Evolutionary conservation across 2,888 invertebrate species (phyloP).

Genomic region (Heliconius erato): DNA sequence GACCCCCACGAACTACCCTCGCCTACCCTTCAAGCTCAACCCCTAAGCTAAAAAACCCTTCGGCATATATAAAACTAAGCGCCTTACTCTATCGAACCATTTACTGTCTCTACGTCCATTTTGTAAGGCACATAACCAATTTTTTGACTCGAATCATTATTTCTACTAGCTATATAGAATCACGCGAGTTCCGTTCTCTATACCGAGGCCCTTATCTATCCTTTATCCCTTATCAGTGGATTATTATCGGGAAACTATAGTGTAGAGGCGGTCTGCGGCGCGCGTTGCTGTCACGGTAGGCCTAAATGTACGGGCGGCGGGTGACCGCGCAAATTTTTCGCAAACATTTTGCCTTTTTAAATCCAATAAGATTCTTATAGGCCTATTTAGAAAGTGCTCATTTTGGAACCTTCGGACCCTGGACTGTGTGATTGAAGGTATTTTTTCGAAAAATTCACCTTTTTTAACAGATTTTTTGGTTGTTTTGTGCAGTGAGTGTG

Average conservation of each 20-base stretch:
- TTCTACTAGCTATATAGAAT: constrained; percentile 29
- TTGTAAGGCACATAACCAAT: background rate
- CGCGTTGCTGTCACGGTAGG: constrained; percentile 62
- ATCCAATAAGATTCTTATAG: constrained; percentile 83
- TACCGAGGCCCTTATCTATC: constrained; percentile 65
- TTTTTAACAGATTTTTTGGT: constrained; percentile 40
- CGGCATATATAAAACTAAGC: constrained; percentile 9
- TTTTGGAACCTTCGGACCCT: constrained; percentile 57
- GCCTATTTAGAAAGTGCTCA: constrained; percentile 73
- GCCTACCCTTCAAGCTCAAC: constrained; percentile 34
- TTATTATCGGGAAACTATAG: constrained; percentile 48
- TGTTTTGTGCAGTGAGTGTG: constrained; percentile 51
- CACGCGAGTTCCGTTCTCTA: constrained; percentile 14
- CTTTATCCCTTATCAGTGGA: constrained; percentile 57
- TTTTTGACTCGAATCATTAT: constrained; percentile 1
- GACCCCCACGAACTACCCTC: constrained; percentile 44
- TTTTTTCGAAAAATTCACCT: constrained; percentile 59
- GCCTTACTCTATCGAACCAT: background rate
- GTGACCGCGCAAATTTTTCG: constrained; percentile 74
- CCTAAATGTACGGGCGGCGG: constrained; percentile 72
- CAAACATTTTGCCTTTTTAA: constrained; percentile 63
- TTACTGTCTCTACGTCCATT: background rate
- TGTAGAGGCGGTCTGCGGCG: constrained; percentile 48
- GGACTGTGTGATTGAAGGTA: constrained; percentile 61
- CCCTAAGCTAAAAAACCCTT: constrained; percentile 4